Conservation (phyloP, 2,113 vertebrate species). For the Dicaeum eximium region DNA sequence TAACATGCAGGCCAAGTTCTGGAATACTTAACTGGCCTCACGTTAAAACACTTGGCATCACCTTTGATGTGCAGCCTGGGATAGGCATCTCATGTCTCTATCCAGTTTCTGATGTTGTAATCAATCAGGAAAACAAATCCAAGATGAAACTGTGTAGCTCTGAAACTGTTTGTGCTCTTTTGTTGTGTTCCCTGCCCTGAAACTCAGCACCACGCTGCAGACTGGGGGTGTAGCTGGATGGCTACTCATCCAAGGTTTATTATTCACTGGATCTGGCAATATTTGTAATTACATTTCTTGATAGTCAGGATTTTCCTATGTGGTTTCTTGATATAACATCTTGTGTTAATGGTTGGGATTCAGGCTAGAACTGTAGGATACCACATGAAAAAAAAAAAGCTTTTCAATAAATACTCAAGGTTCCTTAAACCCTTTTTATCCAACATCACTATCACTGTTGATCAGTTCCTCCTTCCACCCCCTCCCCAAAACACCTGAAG, state of each 20-base stretch:
- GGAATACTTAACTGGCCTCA: background rate
- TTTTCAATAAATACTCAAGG: background rate
- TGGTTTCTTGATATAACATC: conserved; percentile 10
- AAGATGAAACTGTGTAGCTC: background rate
- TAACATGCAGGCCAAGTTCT: background rate
- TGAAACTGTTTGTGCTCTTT: background rate
- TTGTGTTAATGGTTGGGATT: background rate
- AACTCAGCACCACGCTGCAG: background rate
- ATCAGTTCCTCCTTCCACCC: background rate
- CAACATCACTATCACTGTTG: background rate
- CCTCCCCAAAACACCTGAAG: background rate
- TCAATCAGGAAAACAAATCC: conserved; percentile 2
- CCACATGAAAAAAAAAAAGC: conserved; percentile 35
- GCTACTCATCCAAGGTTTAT: background rate
- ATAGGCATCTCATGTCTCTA: background rate
- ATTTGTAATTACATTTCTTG: background rate
- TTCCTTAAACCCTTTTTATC: background rate
- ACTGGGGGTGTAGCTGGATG: background rate
- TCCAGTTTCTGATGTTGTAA: background rate
- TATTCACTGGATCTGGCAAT: background rate
- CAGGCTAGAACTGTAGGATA: background rate
- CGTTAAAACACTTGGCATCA: background rate
- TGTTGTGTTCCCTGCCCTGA: background rate
- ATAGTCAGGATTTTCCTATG: conserved; percentile 29
- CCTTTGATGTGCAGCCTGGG: background rate